Evolutionary conservation across 1,140 invertebrate genomes (phyloP), one percentile per base, ranked within the genome.

Genomic region (Zaprionus ornatus): DNA sequence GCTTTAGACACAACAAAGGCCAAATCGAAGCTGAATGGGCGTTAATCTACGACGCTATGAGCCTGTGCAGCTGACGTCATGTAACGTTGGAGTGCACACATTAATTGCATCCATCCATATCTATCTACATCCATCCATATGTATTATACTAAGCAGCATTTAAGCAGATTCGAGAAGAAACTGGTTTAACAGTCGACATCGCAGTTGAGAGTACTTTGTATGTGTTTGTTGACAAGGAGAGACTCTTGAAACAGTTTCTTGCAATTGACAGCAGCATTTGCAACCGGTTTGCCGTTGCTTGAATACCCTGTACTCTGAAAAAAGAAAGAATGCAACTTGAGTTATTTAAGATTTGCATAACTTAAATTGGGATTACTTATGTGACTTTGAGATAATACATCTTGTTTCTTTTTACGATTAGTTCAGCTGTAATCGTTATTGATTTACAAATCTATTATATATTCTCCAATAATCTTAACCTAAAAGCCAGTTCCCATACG

Each of bases 161-260:
- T 17, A 45, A 42, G n/a, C n/a, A 48, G 23, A 48, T 48, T 27
- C 45, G 40, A 45, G 35, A 48, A 29, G 37, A 57, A 66, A 66
- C 64, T 57, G 64, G 64, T 66, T 66, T 66, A 27, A 1, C 6
- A 21, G 25, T 45, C 3, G 27, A 15, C 32, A 35, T 37, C 29
- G 17, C 9, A 27, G 23, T 54, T 2, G 48, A 10, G 32, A 42
- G 21, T 40, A 50, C 52, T 23, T 13, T n/a, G 15, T 37, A 37
- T 40, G 52, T 27, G 17, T 42, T n/a, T 45, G 9, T 54, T 45
- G 23, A 29, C 17, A 19, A 32, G 35, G 45, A 54, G 35, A 66
- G 35, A 66, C 35, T 67, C 27, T 45, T 67, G 3, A 15, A n/a
- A 35, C 54, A 50, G 55, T 59, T 35, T 59, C 65, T 68, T 68